phyloP scores from a whole-genome alignment of 2,888 invertebrate species.

The Drosophila austrosaltans region DNA sequence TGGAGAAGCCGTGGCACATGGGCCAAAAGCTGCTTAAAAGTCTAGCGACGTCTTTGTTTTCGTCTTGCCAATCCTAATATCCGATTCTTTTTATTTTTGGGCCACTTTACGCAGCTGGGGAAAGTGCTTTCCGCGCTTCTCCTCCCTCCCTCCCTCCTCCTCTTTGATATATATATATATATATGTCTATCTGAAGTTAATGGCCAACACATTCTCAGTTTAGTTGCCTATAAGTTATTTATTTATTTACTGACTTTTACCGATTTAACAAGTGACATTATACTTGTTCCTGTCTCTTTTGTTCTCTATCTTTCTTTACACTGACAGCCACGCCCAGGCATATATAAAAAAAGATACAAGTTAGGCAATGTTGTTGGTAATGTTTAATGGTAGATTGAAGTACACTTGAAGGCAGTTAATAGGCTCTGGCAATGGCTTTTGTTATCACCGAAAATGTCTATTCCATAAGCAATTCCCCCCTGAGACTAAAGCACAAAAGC shows the following conservation, averaged over 20 bases:
- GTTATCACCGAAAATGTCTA: slow-evolving; percentile 20
- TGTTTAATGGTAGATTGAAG: slow-evolving; percentile 68
- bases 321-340: slow-evolving; percentile 47
- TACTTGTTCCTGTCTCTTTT: neutral
- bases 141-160: slow-evolving; percentile 9
- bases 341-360: slow-evolving; percentile 45
- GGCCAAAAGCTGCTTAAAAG: slow-evolving; percentile 66
- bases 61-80: slow-evolving; percentile 18
- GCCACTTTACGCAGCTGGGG: slow-evolving; percentile 47
- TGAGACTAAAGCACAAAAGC: neutral
- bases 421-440: slow-evolving; percentile 14
- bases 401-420: slow-evolving; percentile 51
- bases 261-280: slow-evolving; percentile 52
- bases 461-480: slow-evolving; percentile 15
- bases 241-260: slow-evolving; percentile 53
- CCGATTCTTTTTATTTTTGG: slow-evolving; percentile 8
- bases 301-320: slow-evolving; percentile 31
- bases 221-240: slow-evolving; percentile 73
- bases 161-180: neutral
- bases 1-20: slow-evolving; percentile 47
- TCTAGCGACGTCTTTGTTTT: slow-evolving; percentile 50
- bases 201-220: slow-evolving; percentile 52
- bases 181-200: slow-evolving; percentile 46
- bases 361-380: slow-evolving; percentile 23
- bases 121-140: slow-evolving; percentile 32